These are phyloP conservation scores for Pogonognathellus flavescens DNA, from an alignment of 1,140 invertebrate genomes.

Conservation along the genomic window DNA sequence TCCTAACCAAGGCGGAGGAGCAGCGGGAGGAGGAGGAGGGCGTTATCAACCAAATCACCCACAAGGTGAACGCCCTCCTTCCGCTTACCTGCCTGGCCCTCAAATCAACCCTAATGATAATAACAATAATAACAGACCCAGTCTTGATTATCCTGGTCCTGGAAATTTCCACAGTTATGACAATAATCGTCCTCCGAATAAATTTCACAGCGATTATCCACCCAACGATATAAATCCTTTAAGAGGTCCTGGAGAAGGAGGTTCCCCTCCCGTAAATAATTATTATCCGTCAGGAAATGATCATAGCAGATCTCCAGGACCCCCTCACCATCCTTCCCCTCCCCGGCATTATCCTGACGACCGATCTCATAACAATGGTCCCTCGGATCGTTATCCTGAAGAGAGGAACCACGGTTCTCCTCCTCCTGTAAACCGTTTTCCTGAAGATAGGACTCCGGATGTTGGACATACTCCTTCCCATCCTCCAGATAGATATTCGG, in stretches of 20 bases:
- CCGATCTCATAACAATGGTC: not conserved
- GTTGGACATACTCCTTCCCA: not conserved
- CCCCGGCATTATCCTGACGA: too few relatives aligned
- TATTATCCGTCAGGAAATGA: too few relatives aligned
- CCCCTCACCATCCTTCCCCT: not conserved
- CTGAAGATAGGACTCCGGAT: not conserved
- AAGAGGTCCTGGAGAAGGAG: not conserved
- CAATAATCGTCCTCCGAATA: not conserved
- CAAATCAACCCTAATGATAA: too few relatives aligned
- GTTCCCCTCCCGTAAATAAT: too few relatives aligned
- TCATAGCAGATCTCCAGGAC: not conserved
- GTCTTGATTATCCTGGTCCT: not conserved
- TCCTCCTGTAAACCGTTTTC: not conserved
- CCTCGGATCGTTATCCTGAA: not conserved
- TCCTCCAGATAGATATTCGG: not conserved
- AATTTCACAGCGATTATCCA: not conserved
- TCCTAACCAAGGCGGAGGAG: not conserved
- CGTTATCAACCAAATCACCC: not conserved
- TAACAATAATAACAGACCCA: not conserved
- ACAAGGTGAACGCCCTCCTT: not conserved
- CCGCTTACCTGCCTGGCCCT: not conserved
- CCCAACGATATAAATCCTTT: not conserved
- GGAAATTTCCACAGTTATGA: constrained; percentile 20
- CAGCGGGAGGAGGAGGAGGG: too few relatives aligned
- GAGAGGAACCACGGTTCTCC: not conserved